phyloP scores from a whole-genome alignment of 2,113 vertebrate species.

The Cyanoderma ruficeps region DNA sequence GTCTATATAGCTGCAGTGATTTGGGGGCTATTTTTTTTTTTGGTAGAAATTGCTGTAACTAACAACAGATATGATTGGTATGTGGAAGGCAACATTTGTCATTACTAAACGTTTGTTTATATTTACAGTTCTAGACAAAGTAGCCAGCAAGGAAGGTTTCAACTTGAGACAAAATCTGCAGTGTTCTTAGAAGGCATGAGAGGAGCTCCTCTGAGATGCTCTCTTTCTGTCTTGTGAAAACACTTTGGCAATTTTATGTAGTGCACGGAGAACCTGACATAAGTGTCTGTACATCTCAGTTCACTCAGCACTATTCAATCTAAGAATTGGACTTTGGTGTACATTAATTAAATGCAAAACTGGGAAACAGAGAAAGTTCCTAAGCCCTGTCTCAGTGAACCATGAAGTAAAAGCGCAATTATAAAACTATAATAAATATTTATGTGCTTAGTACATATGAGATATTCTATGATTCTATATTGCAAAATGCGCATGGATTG shows the following conservation, averaged over 20 bases:
- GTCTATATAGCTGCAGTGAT: slow-evolving; percentile 44
- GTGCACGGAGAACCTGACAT: neutral
- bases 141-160: slow-evolving; percentile 60
- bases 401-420: neutral
- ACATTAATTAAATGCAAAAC: slow-evolving; percentile 32
- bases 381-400: slow-evolving; percentile 1
- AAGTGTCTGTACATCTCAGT: slow-evolving; percentile 18
- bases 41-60: slow-evolving; percentile 68
- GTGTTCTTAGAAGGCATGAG: slow-evolving; percentile 48
- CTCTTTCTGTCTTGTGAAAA: slow-evolving; percentile 59
- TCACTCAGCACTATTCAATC: neutral
- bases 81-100: slow-evolving; percentile 71
- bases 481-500: neutral
- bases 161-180: slow-evolving; percentile 63
- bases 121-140: slow-evolving; percentile 70
- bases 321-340: neutral
- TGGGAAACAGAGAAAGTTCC: neutral
- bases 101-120: slow-evolving; percentile 69
- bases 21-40: neutral
- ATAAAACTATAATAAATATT: slow-evolving; percentile 55
- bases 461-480: neutral
- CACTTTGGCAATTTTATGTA: slow-evolving; percentile 40
- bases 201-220: slow-evolving; percentile 30
- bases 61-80: slow-evolving; percentile 70
- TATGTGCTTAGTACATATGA: neutral